A percentile compares a stretch with the other conserved stretches of the same genome.
phyloP scores from a whole-genome alignment of 35 echinoderm and acorn worm genomes.

The Ophioderma brevispina region DNA sequence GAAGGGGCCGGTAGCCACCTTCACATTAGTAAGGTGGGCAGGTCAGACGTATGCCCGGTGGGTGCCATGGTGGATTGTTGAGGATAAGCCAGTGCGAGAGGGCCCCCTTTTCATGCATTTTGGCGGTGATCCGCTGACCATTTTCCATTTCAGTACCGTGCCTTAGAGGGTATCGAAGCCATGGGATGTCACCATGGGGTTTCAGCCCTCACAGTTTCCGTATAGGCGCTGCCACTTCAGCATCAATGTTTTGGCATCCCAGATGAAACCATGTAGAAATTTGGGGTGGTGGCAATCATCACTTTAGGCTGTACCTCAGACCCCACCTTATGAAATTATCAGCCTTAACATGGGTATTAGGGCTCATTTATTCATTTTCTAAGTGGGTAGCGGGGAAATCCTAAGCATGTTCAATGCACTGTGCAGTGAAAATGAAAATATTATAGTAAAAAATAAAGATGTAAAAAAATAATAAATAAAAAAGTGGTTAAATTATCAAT shows the following conservation, averaged over 20 bases:
- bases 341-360: too few relatives aligned
- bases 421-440: too few relatives aligned
- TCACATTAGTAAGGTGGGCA: not conserved
- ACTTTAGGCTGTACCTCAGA: not conserved
- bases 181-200: not conserved
- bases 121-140: not conserved
- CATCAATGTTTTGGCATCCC: not conserved
- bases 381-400: too few relatives aligned
- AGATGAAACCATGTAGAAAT: not conserved
- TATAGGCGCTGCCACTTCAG: not conserved
- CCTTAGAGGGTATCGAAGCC: not conserved
- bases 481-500: too few relatives aligned
- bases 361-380: too few relatives aligned
- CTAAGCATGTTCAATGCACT: too few relatives aligned
- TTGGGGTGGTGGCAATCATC: not conserved
- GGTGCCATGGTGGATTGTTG: not conserved
- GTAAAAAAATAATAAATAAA: too few relatives aligned
- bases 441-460: too few relatives aligned
- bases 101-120: not conserved
- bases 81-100: not conserved
- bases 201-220: not conserved
- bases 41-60: not conserved
- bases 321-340: too few relatives aligned
- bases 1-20: not conserved
- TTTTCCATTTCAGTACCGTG: not conserved